A percentile compares a stretch with the other conserved stretches of the same genome.
Conservation (phyloP, 1,140 invertebrate genomes). For the Trichonephila clavipes region DNA sequence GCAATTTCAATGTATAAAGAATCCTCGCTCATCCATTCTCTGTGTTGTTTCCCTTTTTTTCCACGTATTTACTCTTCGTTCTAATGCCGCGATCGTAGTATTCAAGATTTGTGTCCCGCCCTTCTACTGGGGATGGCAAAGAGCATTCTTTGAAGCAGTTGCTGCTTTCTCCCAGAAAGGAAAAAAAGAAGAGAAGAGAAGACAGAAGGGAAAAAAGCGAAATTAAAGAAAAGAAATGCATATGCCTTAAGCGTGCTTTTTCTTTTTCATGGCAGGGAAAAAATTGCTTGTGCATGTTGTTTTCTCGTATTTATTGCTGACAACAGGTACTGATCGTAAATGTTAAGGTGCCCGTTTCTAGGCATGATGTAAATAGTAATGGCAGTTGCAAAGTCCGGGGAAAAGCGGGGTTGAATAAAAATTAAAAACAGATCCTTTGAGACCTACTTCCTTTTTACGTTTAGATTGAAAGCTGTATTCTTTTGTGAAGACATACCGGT, state of each 20-base stretch:
- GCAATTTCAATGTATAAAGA: slow-evolving; percentile 9
- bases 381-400: not conserved
- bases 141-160: not conserved
- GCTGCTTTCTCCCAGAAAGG: too few species aligned
- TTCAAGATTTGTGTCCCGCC: slow-evolving; percentile 7
- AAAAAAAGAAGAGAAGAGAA: not conserved
- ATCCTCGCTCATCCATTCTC: not conserved
- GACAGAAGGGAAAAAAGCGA: not conserved
- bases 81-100: slow-evolving; percentile 37
- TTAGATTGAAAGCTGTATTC: too few species aligned
- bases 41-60: slow-evolving; percentile 12
- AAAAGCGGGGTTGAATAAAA: not conserved
- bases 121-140: not conserved
- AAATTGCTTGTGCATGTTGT: slow-evolving; percentile 41
- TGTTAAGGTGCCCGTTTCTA: slow-evolving; percentile 26
- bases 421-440: not conserved
- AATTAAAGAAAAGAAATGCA: slow-evolving; percentile 43
- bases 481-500: too few species aligned
- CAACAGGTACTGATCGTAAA: slow-evolving; percentile 57
- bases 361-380: slow-evolving; percentile 49
- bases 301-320: slow-evolving; percentile 57
- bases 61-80: slow-evolving; percentile 23
- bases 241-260: not conserved
- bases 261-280: slow-evolving; percentile 27
- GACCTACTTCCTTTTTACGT: not conserved